phyloP scores from a whole-genome alignment of 1,140 invertebrate species.

The Tetramorium simillimum region DNA sequence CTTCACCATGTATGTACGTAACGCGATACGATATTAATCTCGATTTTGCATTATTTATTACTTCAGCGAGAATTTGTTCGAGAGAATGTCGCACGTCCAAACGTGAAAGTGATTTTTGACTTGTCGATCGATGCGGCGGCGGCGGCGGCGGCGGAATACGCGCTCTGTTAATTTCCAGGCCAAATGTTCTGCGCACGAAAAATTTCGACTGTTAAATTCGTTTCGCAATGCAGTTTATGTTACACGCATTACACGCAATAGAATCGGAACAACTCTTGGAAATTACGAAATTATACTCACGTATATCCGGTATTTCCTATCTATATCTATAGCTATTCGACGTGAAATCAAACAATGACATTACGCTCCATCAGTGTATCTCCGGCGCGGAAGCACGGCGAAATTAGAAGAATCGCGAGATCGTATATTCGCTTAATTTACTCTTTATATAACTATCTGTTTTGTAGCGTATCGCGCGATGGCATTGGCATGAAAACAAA shows the following conservation, averaged over 20 bases:
- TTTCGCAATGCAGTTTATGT: background rate
- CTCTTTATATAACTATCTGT: background rate
- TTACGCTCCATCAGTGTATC: slow-evolving; percentile 24
- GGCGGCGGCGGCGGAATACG: background rate
- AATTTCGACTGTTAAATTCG: background rate
- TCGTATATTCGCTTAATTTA: slow-evolving; percentile 28
- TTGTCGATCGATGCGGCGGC: background rate
- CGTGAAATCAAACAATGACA: slow-evolving; percentile 25
- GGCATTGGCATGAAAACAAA: background rate
- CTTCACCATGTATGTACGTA: slow-evolving; percentile 10
- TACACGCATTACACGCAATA: background rate
- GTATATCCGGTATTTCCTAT: background rate
- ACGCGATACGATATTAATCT: slow-evolving; percentile 33
- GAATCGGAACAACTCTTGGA: background rate
- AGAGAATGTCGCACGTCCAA: background rate
- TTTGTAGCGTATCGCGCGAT: background rate
- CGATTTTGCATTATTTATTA: slow-evolving; percentile 51
- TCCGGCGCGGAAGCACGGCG: background rate
- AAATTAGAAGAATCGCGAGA: slow-evolving; percentile 21
- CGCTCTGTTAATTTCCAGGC: background rate
- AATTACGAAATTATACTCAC: slow-evolving; percentile 31
- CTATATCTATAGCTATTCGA: background rate
- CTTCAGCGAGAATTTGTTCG: background rate
- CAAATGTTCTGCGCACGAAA: background rate
- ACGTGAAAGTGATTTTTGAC: background rate